Evolutionary conservation across 2,113 vertebrate species (phyloP).

Genomic region (Chionomys nivalis): DNA sequence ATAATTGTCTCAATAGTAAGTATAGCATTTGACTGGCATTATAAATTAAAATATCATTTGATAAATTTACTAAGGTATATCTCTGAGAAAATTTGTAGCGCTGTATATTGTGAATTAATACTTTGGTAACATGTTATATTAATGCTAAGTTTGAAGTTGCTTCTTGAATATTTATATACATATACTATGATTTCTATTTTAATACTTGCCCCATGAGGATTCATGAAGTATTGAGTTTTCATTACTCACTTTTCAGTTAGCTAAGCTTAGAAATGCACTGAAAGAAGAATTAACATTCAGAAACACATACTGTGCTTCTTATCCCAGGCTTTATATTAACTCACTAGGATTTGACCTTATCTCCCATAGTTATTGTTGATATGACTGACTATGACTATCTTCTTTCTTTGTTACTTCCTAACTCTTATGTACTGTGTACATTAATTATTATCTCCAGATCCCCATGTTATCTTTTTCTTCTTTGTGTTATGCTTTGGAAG

Average conservation of each 20-base stretch:
- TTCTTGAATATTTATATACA: background rate
- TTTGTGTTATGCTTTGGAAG: background rate
- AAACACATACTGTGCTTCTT: background rate
- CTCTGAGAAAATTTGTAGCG: background rate
- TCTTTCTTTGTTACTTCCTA: background rate
- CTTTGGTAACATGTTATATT: background rate
- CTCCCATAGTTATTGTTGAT: background rate
- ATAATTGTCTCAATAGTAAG: background rate
- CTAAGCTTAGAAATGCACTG: slow-evolving; percentile 6
- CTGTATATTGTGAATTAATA: background rate
- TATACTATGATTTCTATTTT: background rate
- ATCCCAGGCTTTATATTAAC: background rate
- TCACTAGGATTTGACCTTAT: background rate
- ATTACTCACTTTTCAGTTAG: background rate
- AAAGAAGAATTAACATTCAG: background rate
- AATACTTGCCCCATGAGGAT: background rate
- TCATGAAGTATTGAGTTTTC: background rate
- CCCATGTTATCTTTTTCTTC: background rate
- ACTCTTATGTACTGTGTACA: background rate
- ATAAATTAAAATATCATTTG: slow-evolving; percentile 12
- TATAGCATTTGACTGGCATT: background rate
- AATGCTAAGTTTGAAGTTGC: background rate
- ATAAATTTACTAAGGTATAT: background rate
- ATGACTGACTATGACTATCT: background rate
- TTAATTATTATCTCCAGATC: background rate